Percentiles rank a stretch among this genome's conserved stretches.
phyloP scores from a whole-genome alignment of 2,888 invertebrate species.

The Oasisia sp. region DNA sequence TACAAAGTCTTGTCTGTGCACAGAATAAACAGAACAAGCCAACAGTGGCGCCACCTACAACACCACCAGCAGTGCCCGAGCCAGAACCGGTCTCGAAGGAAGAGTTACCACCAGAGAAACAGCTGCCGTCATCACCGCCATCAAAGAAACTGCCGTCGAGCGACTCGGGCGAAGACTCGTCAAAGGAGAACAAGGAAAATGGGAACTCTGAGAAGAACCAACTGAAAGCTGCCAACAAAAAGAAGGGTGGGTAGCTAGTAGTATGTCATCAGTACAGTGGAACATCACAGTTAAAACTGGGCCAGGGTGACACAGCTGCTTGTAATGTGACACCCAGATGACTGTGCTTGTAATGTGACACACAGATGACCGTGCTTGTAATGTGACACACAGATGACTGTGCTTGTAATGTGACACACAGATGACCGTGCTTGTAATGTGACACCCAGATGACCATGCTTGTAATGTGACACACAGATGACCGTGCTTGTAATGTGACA shows the following conservation, averaged over 20 bases:
- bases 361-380: too few species aligned
- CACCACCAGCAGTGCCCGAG: neutral
- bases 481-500: too few species aligned
- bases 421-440: too few species aligned
- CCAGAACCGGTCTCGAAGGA: neutral
- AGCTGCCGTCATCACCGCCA: conserved; percentile 13
- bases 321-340: too few species aligned
- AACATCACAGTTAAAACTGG: too few species aligned
- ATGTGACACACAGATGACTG: too few species aligned
- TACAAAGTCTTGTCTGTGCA: neutral
- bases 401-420: too few species aligned
- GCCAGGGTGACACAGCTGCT: too few species aligned
- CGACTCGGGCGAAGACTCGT: conserved; percentile 59
- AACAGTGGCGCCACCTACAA: neutral
- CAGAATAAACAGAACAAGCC: neutral
- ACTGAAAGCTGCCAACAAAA: conserved; percentile 31
- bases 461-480: too few species aligned
- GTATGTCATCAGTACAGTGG: neutral
- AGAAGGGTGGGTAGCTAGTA: conserved; percentile 36
- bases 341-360: too few species aligned
- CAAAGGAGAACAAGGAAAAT: conserved; percentile 67
- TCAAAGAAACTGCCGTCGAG: conserved; percentile 30
- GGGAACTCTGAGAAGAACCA: conserved; percentile 25
- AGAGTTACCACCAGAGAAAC: neutral
- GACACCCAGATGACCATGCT: too few species aligned